Evolutionary conservation across 2,797 vertebrate species (phyloP).

Genomic region (Sitta carolinensis): DNA sequence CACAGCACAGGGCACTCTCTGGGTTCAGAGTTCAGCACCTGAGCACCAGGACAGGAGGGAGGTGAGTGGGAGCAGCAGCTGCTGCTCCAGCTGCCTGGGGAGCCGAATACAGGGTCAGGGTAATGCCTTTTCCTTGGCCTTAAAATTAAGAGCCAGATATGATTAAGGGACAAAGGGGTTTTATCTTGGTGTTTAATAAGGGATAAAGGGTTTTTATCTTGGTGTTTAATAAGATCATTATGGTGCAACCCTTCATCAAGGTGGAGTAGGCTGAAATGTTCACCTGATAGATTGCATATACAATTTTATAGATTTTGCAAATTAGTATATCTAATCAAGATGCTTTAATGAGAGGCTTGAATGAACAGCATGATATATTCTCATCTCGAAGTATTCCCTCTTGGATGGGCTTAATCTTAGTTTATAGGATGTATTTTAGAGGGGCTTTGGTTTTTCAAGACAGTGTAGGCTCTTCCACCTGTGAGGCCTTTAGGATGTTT

Average conservation of each 20-base stretch:
- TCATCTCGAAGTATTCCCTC: not conserved
- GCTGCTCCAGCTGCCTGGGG: not conserved
- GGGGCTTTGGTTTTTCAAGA: not conserved
- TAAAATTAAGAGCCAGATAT: not conserved
- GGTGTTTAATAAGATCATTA: not conserved
- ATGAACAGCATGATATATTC: not conserved
- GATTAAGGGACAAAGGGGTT: not conserved
- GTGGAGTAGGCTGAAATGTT: not conserved
- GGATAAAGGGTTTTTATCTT: not conserved
- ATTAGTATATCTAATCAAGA: not conserved
- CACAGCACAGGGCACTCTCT: rapidly evolving
- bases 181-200: not conserved
- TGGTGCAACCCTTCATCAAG: not conserved
- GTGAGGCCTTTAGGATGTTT: not conserved
- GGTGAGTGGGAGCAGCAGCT: not conserved
- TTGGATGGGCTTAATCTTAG: not conserved
- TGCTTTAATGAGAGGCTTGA: not conserved
- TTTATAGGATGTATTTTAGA: not conserved
- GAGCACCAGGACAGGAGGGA: rapidly evolving
- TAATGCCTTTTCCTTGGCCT: not conserved
- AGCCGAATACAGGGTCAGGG: rapidly evolving
- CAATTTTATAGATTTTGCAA: not conserved
- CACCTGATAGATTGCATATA: rapidly evolving
- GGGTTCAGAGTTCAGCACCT: not conserved
- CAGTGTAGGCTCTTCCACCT: not conserved